A percentile compares a stretch with the other conserved stretches of the same genome.
phyloP scores from a whole-genome alignment of 2,888 invertebrate genomes.

The Oconnorella tubifera region DNA sequence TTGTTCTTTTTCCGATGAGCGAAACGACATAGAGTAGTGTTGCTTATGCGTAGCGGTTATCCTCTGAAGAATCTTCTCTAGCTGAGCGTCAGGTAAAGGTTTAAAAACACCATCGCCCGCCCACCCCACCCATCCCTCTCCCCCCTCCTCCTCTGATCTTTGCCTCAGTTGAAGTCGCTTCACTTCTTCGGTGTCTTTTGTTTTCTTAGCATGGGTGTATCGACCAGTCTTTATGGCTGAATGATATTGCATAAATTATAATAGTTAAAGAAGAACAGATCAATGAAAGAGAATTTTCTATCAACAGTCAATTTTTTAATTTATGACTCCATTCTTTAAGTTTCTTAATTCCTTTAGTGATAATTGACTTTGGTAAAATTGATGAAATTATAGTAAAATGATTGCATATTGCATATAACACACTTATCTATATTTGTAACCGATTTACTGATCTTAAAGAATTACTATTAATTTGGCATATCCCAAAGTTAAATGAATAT shows the following conservation, averaged over 20 bases:
- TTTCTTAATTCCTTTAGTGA: too few relatives aligned
- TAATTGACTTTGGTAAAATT: too few relatives aligned
- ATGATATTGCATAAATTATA: too few relatives aligned
- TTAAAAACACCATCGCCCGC: background rate
- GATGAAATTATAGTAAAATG: too few relatives aligned
- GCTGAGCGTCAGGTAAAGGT: constrained; percentile 1
- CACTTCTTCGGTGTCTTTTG: constrained; percentile 48
- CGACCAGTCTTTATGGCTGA: constrained; percentile 53
- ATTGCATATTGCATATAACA: too few relatives aligned
- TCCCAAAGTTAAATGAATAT: too few relatives aligned
- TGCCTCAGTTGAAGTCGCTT: constrained; percentile 34
- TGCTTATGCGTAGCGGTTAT: constrained; percentile 22
- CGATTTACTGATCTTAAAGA: too few relatives aligned
- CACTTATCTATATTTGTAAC: too few relatives aligned
- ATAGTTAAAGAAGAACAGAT: background rate
- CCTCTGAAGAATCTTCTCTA: constrained; percentile 11
- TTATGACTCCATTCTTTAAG: too few relatives aligned
- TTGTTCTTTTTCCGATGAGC: constrained; percentile 30
- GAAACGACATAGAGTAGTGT: constrained; percentile 32
- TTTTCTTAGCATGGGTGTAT: constrained; percentile 50
- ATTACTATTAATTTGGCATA: too few relatives aligned
- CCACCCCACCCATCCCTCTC: background rate
- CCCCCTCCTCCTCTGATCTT: background rate
- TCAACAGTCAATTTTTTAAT: too few relatives aligned
- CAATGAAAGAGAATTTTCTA: too few relatives aligned